Percentiles rank a stretch among this genome's conserved stretches.
These are phyloP conservation scores for Ophiodon elongatus DNA, from an alignment of 2,113 vertebrate genomes.

Conservation along the genomic window DNA sequence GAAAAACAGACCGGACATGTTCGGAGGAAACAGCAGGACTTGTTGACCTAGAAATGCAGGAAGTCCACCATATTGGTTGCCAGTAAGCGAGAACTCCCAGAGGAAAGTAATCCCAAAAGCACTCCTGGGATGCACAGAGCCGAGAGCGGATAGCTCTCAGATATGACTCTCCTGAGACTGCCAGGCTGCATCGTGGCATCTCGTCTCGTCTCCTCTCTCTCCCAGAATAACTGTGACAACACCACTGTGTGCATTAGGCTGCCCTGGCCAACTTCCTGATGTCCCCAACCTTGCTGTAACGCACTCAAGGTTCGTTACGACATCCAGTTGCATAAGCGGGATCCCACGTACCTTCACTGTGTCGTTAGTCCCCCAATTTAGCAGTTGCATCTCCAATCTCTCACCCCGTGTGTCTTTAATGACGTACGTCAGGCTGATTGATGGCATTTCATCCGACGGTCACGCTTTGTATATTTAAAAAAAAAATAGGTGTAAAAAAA, in stretches of 20 bases:
- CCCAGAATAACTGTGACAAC: conserved; percentile 1
- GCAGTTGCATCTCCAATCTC: conserved; percentile 2
- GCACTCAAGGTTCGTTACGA: conserved; percentile 1
- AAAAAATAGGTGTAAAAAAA: no score
- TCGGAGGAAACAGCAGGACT: no score
- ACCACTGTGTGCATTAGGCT: not conserved
- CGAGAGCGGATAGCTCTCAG: not conserved
- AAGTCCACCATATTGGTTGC: not conserved
- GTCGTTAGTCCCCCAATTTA: conserved; percentile 5
- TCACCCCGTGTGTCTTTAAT: conserved; percentile 4
- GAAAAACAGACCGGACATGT: not conserved
- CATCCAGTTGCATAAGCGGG: conserved; percentile 17
- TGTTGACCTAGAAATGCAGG: not conserved
- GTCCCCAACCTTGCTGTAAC: conserved; percentile 2
- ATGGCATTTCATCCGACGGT: no score
- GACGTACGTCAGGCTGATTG: conserved; percentile 3
- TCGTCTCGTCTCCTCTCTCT: not conserved
- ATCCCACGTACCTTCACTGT: not conserved
- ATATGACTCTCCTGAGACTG: not conserved
- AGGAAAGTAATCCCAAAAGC: not conserved
- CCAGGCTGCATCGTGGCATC: not conserved
- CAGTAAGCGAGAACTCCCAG: not conserved
- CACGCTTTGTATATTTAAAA: no score
- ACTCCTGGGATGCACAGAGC: not conserved
- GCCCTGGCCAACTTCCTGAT: not conserved